These are phyloP conservation scores for mouse (Mus musculus) DNA, from an alignment of 2,113 vertebrate species.

Conservation along the genomic window GRCm39 chr3:89932001-89932500, in stretches of 20 bases:
- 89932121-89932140: too few relatives aligned
- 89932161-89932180: too few relatives aligned
- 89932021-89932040: too few relatives aligned
- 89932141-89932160: too few relatives aligned
- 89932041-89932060: too few relatives aligned
- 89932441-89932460: slow-evolving; percentile 94
- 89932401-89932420: slow-evolving; percentile 91
- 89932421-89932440: slow-evolving; percentile 99
- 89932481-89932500: slow-evolving; percentile 92
- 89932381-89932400: slow-evolving; percentile 90
- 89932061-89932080: too few relatives aligned
- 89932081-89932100: too few relatives aligned
- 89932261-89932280: not conserved
- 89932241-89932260: not conserved
- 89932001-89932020: too few relatives aligned
- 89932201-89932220: too few relatives aligned
- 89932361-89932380: slow-evolving; percentile 96
- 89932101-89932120: too few relatives aligned
- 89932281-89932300: not conserved
- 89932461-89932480: slow-evolving; percentile 92
- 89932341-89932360: not conserved
- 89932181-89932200: too few relatives aligned
- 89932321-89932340: too few relatives aligned
- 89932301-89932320: not conserved
- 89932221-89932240: not conserved